Base-by-base conservation (phyloP, 2,113 vertebrate genomes). In the Anoura caudifer region DNA sequence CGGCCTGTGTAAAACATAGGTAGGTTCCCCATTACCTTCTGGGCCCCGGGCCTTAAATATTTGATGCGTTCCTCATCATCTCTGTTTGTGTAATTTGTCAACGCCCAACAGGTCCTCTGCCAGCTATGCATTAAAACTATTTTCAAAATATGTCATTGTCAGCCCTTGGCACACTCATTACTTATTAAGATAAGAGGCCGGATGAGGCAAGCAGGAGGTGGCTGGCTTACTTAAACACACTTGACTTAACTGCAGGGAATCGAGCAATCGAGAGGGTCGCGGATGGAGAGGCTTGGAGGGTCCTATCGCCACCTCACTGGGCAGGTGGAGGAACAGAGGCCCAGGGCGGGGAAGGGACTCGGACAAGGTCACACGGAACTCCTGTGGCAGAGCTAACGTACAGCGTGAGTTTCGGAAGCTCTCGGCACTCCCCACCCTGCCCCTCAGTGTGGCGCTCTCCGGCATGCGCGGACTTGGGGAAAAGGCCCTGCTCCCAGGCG, bases 71-170 rank as follows among this genome's bases (percentile, higher is more conserved):
- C 98, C 98, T 98, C 98, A 98, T 99, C 99, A 98, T 98, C 99
- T 98, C 99, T 94, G 91, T 99, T 99, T 99, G 98, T 98, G 98
- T 97, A 98, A 99, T 99, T 99, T 98, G 99, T 99, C 99, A 99
- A 99, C 99, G 99, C 99, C 99, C 98, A 99, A 99, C 99, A 98
- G 98, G 98, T 99, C 98, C 99, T 99, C 99, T 99, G 98, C 99
- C 99, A 99, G 99, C 99, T 99, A 99, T 99, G 99, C 99, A 99
- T 99, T 99, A 99, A 99, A 99, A 99, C 99, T 99, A 99, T 99
- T 99, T 99, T 99, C 99, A 99, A 99, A 99, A 99, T 99, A 99
- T 99, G 99, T 99, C 99, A 99, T 99, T 99, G 99, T 99, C 99
- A 99, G 99, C 99, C 99, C 96, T 98, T 99, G 99, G 99, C 99